These are phyloP conservation scores for Melanostigma gelatinosum DNA, from an alignment of 2,113 vertebrate genomes.

Conservation along the genomic window DNA sequence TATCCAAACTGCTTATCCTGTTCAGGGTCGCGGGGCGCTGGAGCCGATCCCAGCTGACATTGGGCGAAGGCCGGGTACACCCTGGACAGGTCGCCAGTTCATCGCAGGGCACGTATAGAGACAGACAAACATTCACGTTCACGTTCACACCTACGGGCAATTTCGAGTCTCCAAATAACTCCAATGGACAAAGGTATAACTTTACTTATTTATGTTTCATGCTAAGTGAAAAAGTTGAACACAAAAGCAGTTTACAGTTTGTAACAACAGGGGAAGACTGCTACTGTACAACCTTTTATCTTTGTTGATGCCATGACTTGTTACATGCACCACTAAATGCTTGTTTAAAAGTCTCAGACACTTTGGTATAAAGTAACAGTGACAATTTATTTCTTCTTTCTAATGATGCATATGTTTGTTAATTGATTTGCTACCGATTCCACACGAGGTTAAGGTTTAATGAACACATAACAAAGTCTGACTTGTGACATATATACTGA, in stretches of 20 bases:
- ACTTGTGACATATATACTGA: not conserved
- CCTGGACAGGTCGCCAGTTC: no score
- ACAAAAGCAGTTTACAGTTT: not conserved
- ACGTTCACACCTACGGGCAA: no score
- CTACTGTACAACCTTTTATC: not conserved
- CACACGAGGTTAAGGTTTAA: not conserved
- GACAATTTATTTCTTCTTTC: not conserved
- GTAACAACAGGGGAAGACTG: not conserved
- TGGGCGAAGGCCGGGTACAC: no score
- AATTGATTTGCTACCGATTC: conserved; percentile 10
- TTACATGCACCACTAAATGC: not conserved
- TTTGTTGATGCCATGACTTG: not conserved
- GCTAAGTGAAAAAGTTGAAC: not conserved
- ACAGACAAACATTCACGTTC: no score
- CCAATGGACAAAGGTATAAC: not conserved
- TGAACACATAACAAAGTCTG: not conserved
- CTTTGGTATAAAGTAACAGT: not conserved
- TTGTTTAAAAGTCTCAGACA: not conserved
- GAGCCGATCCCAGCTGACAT: no score
- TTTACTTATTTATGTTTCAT: not conserved
- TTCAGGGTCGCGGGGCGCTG: no score
- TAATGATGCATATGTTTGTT: not conserved
- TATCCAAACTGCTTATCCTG: no score
- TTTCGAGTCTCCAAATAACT: no score
- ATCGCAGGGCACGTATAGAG: no score